Evolutionary conservation across 2,113 vertebrate species (phyloP), one percentile per base, ranked within the genome.

Genomic region (Anarhynchus alexandrinus): DNA sequence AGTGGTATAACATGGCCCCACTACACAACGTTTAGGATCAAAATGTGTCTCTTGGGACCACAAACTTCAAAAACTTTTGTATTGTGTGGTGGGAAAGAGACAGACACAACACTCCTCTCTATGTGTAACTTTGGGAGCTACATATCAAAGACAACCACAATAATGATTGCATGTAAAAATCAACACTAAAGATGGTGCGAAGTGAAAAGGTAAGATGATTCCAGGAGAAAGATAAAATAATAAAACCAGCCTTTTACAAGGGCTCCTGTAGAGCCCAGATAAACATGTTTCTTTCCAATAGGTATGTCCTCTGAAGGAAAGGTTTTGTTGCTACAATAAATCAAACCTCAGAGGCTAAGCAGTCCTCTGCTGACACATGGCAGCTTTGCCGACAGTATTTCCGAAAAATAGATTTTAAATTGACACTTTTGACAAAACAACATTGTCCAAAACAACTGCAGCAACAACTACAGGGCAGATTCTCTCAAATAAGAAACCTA

Each of bases 231-330:
- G 16, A 51, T 34, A 66, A 86, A 82, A 55, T 40, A 81, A 79
- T 36, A 66, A 73, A 29, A 80, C 34, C 3, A 58, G 45, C 6
- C 38, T 76, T 72, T 88, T 54, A 42, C 82, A 85, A 88, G 19
- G 27, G 12, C 25, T 51, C 6, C 0, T 5, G 17, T 25, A 71
- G 25, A 42, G 43, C 27, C 1, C 0, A 2, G 58, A 58, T 18
- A 82, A 64, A 40, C 15, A 11, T 3, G 13, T 66, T 93, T 89
- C 21, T 73, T 84, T 91, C 73, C 19, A 91, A 15, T 49, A 43
- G 5, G 2, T 9, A n/a, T 2, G 0, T n/a, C 20, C 57, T 88
- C 61, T 27, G 38, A 90, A 89, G 11, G 59, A 57, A 93, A 55
- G 5, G 10, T 55, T 92, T 71, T 90, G 34, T 51, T 66, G 40